phyloP scores from a whole-genome alignment of 2,797 vertebrate genomes.

The Phataginus tricuspis region DNA sequence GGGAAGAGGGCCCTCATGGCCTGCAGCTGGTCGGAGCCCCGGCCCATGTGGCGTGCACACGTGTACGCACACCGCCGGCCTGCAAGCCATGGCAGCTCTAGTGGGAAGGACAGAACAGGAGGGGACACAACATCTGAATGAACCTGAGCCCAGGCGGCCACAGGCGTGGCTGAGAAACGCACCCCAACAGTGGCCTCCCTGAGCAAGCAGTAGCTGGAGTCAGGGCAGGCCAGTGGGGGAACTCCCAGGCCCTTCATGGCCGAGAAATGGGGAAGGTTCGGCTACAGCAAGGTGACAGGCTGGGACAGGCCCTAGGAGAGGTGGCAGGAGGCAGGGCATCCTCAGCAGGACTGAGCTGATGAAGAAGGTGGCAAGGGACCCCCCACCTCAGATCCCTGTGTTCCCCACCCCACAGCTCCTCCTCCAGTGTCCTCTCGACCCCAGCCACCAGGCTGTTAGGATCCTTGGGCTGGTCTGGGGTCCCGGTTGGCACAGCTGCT shows the following conservation, averaged over 20 bases:
- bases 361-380: not conserved
- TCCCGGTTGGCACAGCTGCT: rapidly evolving
- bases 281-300: not conserved
- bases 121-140: not conserved
- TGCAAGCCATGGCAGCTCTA: not conserved
- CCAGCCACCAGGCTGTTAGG: not conserved
- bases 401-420: slow-evolving; percentile 39
- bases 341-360: not conserved
- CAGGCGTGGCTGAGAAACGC: not conserved
- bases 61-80: rapidly evolving
- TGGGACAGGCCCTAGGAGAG: not conserved
- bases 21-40: too few species aligned
- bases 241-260: not conserved
- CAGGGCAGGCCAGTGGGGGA: not conserved
- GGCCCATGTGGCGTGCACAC: rapidly evolving
- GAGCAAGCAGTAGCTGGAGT: not conserved
- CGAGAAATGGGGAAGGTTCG: not conserved
- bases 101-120: not conserved
- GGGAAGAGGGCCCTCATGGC: rapidly evolving
- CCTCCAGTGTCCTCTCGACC: not conserved
- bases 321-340: not conserved
- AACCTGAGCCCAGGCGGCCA: slow-evolving; percentile 41
- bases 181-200: not conserved
- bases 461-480: not conserved
- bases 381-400: slow-evolving; percentile 10